Evolutionary conservation across 2,113 vertebrate genomes (phyloP).

Genomic region (Strix uralensis): DNA sequence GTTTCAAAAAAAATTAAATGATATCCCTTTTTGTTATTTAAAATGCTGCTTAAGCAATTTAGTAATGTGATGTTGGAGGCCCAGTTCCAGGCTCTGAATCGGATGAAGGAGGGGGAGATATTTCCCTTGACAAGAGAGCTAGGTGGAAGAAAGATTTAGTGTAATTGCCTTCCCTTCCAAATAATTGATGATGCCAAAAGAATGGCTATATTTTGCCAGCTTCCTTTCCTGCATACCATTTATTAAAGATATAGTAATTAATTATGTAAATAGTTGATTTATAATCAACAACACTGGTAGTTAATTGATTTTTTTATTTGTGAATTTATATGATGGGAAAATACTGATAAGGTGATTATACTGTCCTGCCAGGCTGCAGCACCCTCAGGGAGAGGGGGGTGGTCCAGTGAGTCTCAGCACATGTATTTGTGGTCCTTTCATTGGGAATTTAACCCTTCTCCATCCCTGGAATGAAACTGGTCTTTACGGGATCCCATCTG

Average conservation of each 20-base stretch:
- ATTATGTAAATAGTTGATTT: constrained; percentile 74
- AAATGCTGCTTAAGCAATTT: constrained; percentile 76
- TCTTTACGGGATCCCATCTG: not conserved
- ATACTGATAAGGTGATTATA: not conserved
- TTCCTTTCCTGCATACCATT: constrained; percentile 35
- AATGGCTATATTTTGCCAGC: constrained; percentile 48
- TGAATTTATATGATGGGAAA: not conserved
- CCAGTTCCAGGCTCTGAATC: constrained; percentile 36
- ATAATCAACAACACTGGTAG: constrained; percentile 43
- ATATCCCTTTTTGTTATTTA: constrained; percentile 76
- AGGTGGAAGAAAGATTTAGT: constrained; percentile 45
- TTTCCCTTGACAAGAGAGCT: constrained; percentile 41
- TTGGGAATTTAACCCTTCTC: not conserved
- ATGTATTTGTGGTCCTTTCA: not conserved
- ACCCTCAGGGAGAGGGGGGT: accelerated
- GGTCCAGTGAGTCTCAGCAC: not conserved
- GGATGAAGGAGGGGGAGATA: constrained; percentile 32
- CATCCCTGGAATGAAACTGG: not conserved
- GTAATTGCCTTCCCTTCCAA: constrained; percentile 50
- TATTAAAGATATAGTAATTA: constrained; percentile 73
- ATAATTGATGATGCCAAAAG: constrained; percentile 59
- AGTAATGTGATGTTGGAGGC: constrained; percentile 64
- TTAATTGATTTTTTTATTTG: constrained; percentile 63
- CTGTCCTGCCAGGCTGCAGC: not conserved
- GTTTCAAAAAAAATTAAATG: constrained; percentile 77